Evolutionary conservation across 92 coral and sea anemone genomes (phyloP), one percentile per base, ranked within the genome.

Genomic region (Porites divaricata): DNA sequence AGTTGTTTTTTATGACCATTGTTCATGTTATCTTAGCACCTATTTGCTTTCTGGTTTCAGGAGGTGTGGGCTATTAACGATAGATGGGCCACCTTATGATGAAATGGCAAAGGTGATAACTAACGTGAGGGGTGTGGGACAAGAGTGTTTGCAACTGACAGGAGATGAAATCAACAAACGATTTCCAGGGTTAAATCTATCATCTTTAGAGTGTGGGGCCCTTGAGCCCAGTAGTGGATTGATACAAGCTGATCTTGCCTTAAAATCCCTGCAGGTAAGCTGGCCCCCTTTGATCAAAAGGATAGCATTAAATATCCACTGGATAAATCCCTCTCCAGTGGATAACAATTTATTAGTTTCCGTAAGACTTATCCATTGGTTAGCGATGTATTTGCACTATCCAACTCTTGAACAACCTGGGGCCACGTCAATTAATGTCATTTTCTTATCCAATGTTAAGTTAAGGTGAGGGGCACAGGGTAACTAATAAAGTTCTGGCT

Each of bases 171-270:
- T 92, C 23, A 84, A 35, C 67, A 89, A 80, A 8, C 88, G 80
- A 67, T 92, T 76, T 78, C 95, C 90, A 28, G 88, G 79, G 24
- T 67, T 94, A 28, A 66, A 72, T 22, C 63, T 89, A 14, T 76
- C 86, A 23, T 26, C 89, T 20, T 63, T 73, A 25, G 84, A 88
- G 72, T 23, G 28, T 52, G 95, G 92, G 10, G 88, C 90, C 25
- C 79, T 94, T 71, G 98, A 94, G 69, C 92, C 95, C 1, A 72
- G 23, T 10, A 87, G 95, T 63, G 98, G 98, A 69, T 87, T 89
- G 52, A 59, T 94, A 35, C 65, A 85, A 54, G 98, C 98, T 23
- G 83, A 80, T 73, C 85, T 75, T 50, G 95, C 95, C n/a, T 63
- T 94, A 14, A 71, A 80, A 35, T 69, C 90, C 1, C 63, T 93